Base-by-base conservation (phyloP, 2,797 vertebrate species). In the Eulemur albifrons region DNA sequence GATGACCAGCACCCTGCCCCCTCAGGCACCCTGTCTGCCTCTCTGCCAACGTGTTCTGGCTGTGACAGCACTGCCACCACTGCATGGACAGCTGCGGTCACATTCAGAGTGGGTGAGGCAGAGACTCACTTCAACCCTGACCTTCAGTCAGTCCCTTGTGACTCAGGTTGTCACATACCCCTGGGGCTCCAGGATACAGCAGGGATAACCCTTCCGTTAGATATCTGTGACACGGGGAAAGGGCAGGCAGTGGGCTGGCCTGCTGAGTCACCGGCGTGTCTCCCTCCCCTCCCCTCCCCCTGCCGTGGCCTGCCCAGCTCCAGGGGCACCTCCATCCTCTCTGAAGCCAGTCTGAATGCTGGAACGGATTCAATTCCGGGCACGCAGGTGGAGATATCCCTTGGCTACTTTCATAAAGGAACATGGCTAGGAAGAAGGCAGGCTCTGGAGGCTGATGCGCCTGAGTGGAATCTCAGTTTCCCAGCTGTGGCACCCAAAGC, bases 71-170 rank as follows among this genome's bases (percentile, higher is more conserved):
- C 95, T 88, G 94, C 97, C 95, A 91, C 95, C 14, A 21, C 45
- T 40, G 35, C 9, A 90, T 88, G 89, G 96, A 96, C 96, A 97
- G 96, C 92, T 95, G 92, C 69, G 43, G 77, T 96, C 96, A 96
- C 97, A 98, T 96, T 97, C 95, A 92, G 48, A 92, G 88, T 95
- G 95, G 95, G 94, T 98, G 97, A 96, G 96, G 95, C 97, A 91
- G 91, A 97, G 86, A 98, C 98, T 84, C 10, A 75, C 61, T 96
- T 98, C 98, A 98, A 97, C 98, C 98, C 98, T 99, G 98, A 98
- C 98, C 98, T 98, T 99, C 98, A 98, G 96, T 13, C 96, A 88
- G 93, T 97, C 93, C 81, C 82, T 90, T 54, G 97, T 98, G 98
- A 98, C 98, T 98, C 97, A 95, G 95, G 69, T 82, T 67, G 89